Evolutionary conservation across 2,113 vertebrate genomes (phyloP), one percentile per base, ranked within the genome.

Genomic region (Neomonachus schauinslandi): DNA sequence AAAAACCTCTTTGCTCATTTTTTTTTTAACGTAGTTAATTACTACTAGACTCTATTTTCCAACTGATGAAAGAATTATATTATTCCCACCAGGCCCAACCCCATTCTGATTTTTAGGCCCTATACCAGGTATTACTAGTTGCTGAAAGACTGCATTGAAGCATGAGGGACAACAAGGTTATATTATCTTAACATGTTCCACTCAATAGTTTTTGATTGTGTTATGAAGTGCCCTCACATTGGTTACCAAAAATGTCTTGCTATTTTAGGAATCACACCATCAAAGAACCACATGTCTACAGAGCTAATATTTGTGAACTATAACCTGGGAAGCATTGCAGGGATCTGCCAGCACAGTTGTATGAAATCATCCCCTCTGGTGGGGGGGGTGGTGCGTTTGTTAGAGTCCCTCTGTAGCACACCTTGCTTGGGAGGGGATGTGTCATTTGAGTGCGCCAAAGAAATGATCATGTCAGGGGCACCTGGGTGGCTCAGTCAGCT

Each of bases 51-150:
- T 81, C 63, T 0, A 3, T 69, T 98, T 96, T 96, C 92, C 81
- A 97, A n/a, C 49, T 53, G 80, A 86, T 97, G 49, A 98, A 97
- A 97, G 71, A 97, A 95, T 57, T 97, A 19, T 19, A 96, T 93
- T 86, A 76, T 5, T 1, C 92, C 67, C 65, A 94, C 92, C 19
- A 94, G 74, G 82, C 24, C 88, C 82, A 90, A 94, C 39, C 26
- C 69, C 12, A 3, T 0, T 0, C 0, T 94, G 39, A 18, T n/a
- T 98, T 96, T 93, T 55, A 92, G 18, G 51, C 2, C 21, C 61
- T 6, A 2, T 86, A 96, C 59, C 69, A 93, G 28, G 13, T 67
- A 97, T 81, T 72, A 83, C 21, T 85, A 63, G 19, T 96, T 94
- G 80, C 46, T 97, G 49, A 97, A 49, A 98, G 79, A 89, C 16